Percentiles rank a stretch among this genome's conserved stretches.
Conservation (phyloP, 1,140 invertebrate species). For the Drosophila littoralis region DNA sequence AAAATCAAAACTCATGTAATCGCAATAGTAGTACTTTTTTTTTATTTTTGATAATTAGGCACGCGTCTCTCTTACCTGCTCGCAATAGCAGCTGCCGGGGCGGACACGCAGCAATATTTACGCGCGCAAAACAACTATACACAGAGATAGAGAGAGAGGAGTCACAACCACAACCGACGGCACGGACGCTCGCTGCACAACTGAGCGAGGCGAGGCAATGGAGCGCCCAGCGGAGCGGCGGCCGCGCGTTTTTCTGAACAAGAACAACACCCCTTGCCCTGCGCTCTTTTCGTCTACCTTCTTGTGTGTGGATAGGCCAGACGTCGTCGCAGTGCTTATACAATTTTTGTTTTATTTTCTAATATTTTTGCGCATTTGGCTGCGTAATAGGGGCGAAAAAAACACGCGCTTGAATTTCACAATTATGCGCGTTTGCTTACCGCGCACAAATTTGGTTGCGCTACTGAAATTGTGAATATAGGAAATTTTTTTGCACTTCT, state of each 20-base stretch:
- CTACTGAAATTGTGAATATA: constrained; percentile 49
- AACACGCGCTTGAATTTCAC: constrained; percentile 53
- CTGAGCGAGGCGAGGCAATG: constrained; percentile 62
- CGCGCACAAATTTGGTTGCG: constrained; percentile 41
- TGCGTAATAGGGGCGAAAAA: constrained; percentile 21
- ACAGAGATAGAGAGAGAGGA: constrained; percentile 26
- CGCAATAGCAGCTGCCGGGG: constrained; percentile 38
- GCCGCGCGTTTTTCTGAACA: constrained; percentile 60
- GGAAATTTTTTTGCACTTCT: constrained; percentile 67
- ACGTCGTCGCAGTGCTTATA: constrained; percentile 59
- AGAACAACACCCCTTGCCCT: constrained; percentile 58
- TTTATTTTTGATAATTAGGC: constrained; percentile 25
- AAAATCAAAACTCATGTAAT: constrained; percentile 8
- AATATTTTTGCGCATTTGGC: constrained; percentile 38
- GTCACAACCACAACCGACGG: constrained; percentile 62
- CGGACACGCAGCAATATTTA: constrained; percentile 64
- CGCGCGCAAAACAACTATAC: constrained; percentile 66
- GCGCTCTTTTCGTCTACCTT: constrained; percentile 31
- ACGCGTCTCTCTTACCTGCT: constrained; percentile 49
- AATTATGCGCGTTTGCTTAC: constrained; percentile 33
- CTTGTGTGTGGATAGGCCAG: constrained; percentile 30
- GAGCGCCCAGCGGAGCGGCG: constrained; percentile 69
- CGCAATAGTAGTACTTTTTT: constrained; percentile 7
- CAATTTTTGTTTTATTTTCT: constrained; percentile 64
- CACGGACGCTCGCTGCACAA: constrained; percentile 78